These are phyloP conservation scores for Corythornis madagascariensis DNA, from an alignment of 2,113 vertebrate species.

Conservation along the genomic window DNA sequence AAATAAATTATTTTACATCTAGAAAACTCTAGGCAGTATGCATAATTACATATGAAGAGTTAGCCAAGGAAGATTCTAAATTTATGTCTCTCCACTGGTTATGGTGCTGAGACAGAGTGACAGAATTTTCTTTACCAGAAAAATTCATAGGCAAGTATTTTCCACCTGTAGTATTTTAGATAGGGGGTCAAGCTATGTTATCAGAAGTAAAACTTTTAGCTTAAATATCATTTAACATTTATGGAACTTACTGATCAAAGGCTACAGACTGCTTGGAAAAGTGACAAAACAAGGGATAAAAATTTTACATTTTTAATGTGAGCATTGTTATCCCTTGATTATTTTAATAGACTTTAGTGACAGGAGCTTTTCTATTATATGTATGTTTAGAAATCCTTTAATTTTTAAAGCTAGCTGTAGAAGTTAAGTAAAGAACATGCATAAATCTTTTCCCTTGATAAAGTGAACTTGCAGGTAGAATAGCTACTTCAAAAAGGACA, in stretches of 20 bases:
- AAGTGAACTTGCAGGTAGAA: neutral
- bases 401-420: neutral
- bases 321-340: neutral
- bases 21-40: neutral
- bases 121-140: neutral
- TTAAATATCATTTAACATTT: neutral
- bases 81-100: neutral
- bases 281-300: neutral
- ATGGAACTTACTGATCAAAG: neutral
- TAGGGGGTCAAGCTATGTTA: neutral
- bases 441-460: neutral
- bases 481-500: neutral
- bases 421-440: neutral
- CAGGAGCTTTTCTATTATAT: neutral
- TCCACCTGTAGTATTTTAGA: neutral
- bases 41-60: neutral
- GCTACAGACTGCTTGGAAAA: neutral
- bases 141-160: neutral
- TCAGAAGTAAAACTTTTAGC: neutral
- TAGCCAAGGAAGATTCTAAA: neutral
- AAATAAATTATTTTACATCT: neutral
- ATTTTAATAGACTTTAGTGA: neutral
- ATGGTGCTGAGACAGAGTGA: neutral
- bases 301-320: neutral
- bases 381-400: neutral